Conservation (phyloP, 2,797 vertebrate genomes). For the Eulemur albifrons region DNA sequence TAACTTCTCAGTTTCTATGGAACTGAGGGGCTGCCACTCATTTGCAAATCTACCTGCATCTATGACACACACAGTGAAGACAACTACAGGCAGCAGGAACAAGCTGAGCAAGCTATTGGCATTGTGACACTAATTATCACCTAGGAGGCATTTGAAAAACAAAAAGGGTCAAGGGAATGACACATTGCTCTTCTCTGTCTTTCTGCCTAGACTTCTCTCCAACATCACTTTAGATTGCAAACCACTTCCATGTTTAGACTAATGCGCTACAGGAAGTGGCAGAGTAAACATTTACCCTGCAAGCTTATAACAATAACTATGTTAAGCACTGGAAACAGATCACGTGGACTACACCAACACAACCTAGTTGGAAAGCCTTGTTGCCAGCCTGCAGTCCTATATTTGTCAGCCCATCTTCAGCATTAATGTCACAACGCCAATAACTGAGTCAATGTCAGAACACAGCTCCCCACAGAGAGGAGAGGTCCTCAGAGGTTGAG, state of each 20-base stretch:
- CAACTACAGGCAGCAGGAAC: not conserved
- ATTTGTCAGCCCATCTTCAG: not conserved
- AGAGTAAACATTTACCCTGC: not conserved
- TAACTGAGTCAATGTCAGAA: not conserved
- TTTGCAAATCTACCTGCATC: not conserved
- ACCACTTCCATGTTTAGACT: not conserved
- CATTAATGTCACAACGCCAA: not conserved
- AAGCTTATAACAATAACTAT: not conserved
- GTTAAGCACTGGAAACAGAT: not conserved
- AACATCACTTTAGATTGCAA: not conserved
- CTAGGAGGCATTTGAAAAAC: not conserved
- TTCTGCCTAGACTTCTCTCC: not conserved
- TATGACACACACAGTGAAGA: not conserved
- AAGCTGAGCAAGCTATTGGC: not conserved
- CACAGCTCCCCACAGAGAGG: not conserved
- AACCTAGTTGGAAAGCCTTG: not conserved
- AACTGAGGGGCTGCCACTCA: not conserved
- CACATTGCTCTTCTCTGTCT: not conserved
- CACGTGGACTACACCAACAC: not conserved
- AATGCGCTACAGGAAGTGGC: not conserved
- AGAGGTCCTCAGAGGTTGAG: not conserved
- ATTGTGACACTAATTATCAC: not conserved
- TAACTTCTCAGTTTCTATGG: slow-evolving; percentile 28
- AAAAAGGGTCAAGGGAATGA: not conserved
- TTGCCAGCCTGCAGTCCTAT: not conserved